These are phyloP conservation scores for Andinoacara biseriatus DNA, from an alignment of 2,113 vertebrate species.

Conservation along the genomic window DNA sequence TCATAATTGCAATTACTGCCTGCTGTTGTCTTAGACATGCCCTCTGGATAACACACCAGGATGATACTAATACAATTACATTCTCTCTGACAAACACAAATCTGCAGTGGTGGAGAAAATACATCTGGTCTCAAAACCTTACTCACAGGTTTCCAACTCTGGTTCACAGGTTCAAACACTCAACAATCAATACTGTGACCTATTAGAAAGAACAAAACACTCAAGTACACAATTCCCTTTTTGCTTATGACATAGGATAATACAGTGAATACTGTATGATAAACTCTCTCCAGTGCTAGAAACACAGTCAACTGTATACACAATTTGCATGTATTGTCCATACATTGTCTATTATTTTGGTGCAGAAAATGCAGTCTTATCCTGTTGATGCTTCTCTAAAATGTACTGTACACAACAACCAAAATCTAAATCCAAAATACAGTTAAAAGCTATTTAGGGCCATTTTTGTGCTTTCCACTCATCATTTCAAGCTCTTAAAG, in stretches of 20 bases:
- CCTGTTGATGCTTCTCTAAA: neutral
- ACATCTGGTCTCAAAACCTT: neutral
- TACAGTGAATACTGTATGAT: slow-evolving; percentile 3
- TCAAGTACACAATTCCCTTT: neutral
- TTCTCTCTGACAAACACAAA: slow-evolving; percentile 21
- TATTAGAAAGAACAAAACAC: slow-evolving; percentile 26
- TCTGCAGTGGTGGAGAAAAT: neutral
- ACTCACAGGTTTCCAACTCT: slow-evolving; percentile 18
- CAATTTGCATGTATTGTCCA: too few species aligned
- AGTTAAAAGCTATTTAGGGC: neutral
- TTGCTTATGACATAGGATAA: neutral
- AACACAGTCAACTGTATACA: neutral
- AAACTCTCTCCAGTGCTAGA: neutral
- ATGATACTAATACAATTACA: slow-evolving; percentile 40
- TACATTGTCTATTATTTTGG: too few species aligned
- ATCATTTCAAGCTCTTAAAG: slow-evolving; percentile 4
- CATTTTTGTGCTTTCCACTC: neutral
- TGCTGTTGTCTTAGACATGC: slow-evolving; percentile 34
- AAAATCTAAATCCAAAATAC: neutral
- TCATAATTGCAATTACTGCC: slow-evolving; percentile 48
- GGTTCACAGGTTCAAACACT: slow-evolving; percentile 19
- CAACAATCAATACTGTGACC: slow-evolving; percentile 35
- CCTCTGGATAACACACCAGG: slow-evolving; percentile 38
- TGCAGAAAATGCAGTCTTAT: neutral
- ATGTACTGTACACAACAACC: neutral